Conservation (phyloP, 2,888 invertebrate genomes). For the Trachelus stipa region DNA sequence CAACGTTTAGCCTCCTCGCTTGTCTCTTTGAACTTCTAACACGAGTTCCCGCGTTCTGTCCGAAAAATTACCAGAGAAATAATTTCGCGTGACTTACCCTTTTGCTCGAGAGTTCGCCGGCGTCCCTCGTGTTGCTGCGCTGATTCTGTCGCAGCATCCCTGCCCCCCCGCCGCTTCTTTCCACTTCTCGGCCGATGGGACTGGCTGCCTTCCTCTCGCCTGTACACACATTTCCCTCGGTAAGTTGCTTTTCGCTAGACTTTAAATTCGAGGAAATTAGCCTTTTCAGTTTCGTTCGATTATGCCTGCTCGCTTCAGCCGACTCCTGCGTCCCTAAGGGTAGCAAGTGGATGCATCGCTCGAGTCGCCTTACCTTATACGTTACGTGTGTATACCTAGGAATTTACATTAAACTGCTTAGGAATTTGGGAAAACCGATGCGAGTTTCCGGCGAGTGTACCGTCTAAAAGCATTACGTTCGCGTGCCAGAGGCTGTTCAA, state of each 20-base stretch:
- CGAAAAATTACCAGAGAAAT: background rate
- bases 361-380: background rate
- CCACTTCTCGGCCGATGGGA: constrained; percentile 49
- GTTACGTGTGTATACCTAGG: background rate
- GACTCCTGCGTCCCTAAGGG: background rate
- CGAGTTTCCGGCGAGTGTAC: background rate
- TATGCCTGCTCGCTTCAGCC: background rate
- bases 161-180: constrained; percentile 46
- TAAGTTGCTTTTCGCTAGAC: too few relatives aligned
- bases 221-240: constrained; percentile 17
- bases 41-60: background rate
- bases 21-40: background rate
- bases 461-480: constrained; percentile 22
- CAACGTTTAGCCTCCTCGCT: background rate
- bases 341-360: background rate
- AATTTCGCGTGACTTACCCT: constrained; percentile 50
- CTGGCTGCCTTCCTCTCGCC: constrained; percentile 49
- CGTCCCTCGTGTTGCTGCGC: constrained; percentile 38
- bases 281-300: background rate
- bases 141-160: constrained; percentile 36
- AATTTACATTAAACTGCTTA: background rate
- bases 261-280: too few relatives aligned
- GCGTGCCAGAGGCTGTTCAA: constrained; percentile 29
- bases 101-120: constrained; percentile 53
- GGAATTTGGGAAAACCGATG: constrained; percentile 20